Base-by-base conservation (phyloP, 2,797 vertebrate genomes). In the Ambastaia sidthimunki region DNA sequence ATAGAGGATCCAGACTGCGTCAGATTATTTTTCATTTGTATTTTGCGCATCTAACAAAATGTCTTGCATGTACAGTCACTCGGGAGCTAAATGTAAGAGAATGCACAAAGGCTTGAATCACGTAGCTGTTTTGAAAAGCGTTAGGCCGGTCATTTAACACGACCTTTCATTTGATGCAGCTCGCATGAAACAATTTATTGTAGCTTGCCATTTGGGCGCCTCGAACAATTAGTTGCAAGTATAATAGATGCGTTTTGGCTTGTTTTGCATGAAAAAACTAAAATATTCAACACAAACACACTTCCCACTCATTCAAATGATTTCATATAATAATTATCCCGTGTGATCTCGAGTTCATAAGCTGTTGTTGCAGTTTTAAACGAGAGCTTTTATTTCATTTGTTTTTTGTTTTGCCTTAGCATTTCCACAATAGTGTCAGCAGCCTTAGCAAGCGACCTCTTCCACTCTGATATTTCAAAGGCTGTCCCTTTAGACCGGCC, bases 221-320 rank as follows among this genome's bases (percentile, higher is more conserved):
- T 70, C 10, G 18, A 54, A 63, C 31, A 72, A 52, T 59, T 60
- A 52, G n/a, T 55, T 18, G n/a, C 52, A 11, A 52, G 28, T 82
- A 73, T 80, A 81, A 85, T 85, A 73, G 67, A 59, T 48, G 60
- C 67, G 79, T 82, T 74, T 71, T 63, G 44, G 55, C 69, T 72
- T 44, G 69, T 66, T 71, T 78, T 72, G n/a, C 31, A 54, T 21
- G 28, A 34, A 44, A 62, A 72, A 71, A 50, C 31, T n/a, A 7
- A 72, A 79, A 48, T 48, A 52, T 65, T 47, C 54, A 63, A 50
- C 57, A 78, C 57, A 65, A 71, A 63, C 69, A 54, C 12, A 18
- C 60, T 50, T 71, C 69, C 77, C 59, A 66, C 77, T 72, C 69
- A 55, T 41, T 11, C 48, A 79, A 79, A 79, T 71, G 65, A 72